phyloP scores from a whole-genome alignment of 2,888 invertebrate species.

The Dysmachus trigonus region DNA sequence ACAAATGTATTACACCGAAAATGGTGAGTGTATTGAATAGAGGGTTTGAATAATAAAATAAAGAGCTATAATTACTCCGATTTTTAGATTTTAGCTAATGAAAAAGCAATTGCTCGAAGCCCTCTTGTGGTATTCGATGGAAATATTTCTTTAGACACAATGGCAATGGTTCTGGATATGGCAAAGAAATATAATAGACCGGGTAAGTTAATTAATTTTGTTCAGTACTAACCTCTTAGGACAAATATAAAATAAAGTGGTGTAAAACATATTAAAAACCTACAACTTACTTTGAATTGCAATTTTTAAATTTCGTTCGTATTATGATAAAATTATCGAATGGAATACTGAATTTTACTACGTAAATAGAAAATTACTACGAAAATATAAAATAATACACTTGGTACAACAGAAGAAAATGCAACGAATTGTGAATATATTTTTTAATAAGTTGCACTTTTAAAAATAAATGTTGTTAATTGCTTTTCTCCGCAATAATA shows the following conservation, averaged over 20 bases:
- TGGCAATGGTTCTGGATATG: conserved; percentile 71
- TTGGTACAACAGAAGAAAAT: too few relatives aligned
- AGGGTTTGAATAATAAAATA: not conserved
- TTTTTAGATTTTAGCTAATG: conserved; percentile 70
- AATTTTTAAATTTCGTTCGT: too few relatives aligned
- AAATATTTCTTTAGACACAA: conserved; percentile 77
- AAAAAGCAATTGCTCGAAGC: conserved; percentile 69
- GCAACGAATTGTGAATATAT: too few relatives aligned
- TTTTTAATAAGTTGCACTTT: too few relatives aligned
- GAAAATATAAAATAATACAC: too few relatives aligned
- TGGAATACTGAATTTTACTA: too few relatives aligned
- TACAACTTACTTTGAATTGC: too few relatives aligned
- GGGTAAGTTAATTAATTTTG: not conserved
- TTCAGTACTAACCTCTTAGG: not conserved
- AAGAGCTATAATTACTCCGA: not conserved
- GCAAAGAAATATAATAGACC: conserved; percentile 73
- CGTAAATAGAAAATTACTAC: too few relatives aligned
- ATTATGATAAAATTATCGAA: too few relatives aligned
- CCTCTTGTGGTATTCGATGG: conserved; percentile 86
- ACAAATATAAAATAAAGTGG: not conserved
- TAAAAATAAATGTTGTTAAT: too few relatives aligned
- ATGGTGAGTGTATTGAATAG: conserved; percentile 65
- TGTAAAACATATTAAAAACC: too few relatives aligned
- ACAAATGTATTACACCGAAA: conserved; percentile 73
- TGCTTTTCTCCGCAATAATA: too few relatives aligned